Evolutionary conservation across 2,113 vertebrate genomes (phyloP), one percentile per base, ranked within the genome.

Genomic region (Grallaria varia): DNA sequence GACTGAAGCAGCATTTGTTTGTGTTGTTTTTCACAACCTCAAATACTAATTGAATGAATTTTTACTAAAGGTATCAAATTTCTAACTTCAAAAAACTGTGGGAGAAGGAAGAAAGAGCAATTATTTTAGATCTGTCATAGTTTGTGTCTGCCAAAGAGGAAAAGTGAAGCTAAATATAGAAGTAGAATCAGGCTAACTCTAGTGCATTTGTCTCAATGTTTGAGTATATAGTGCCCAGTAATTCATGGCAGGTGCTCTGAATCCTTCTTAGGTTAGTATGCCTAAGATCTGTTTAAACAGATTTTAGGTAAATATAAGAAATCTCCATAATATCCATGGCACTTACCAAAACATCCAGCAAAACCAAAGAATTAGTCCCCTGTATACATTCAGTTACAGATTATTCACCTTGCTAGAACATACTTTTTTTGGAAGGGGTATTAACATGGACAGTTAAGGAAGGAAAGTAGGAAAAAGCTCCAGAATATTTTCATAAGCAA

Each of bases 1-100:
- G 87, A 64, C 56, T 76, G 33, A 75, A 85, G 40, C 35, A 58
- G 7, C 22, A 35, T 67, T 92, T 90, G 60, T 89, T 81, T 33
- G 15, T 73, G 31, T 84, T 94, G 59, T 55, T 87, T 45, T 55
- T 87, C 66, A 87, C 39, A 84, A 59, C 35, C 20, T 89, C 60
- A 91, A 71, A 84, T 89, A 63, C 27, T 71, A 87, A 89, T 82
- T 84, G 35, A 95, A 81, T 78, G 84, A 37, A 10, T 77, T 94
- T 80, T 90, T 81, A 47, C 52, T 82, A 14, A 69, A 62, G 18
- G 33, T 83, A 58, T 66, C 22, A 40, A 66, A 30, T 74, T 88
- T 74, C 31, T 14, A 49, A 35, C 27, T 91, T 95, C 12, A 71
- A 75, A 84, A 76, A 68, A 18, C 9, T 25, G 37, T 47, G 15